phyloP scores from a whole-genome alignment of 2,113 vertebrate species.

The Odontophorus gujanensis region DNA sequence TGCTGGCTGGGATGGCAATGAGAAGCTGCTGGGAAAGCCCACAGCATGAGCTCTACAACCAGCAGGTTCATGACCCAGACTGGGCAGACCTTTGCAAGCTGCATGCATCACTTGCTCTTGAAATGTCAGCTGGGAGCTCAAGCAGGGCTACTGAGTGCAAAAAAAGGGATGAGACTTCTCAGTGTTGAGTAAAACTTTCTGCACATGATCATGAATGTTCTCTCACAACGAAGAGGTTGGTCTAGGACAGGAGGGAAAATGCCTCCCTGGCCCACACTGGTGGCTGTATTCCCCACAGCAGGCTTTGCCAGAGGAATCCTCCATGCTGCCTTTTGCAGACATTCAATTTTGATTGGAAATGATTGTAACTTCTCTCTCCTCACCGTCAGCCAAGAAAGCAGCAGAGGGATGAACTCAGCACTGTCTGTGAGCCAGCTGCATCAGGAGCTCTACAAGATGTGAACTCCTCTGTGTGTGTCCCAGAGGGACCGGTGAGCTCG shows the following conservation, averaged over 20 bases:
- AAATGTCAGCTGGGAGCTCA: not conserved
- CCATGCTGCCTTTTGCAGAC: not conserved
- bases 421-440: not conserved
- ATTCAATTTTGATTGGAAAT: not conserved
- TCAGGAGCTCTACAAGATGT: not conserved
- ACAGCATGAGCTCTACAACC: rapidly evolving
- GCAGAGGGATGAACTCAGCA: not conserved
- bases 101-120: not conserved
- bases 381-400: not conserved
- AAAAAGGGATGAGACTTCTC: not conserved
- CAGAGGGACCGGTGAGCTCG: rapidly evolving
- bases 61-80: rapidly evolving
- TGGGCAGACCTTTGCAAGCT: not conserved
- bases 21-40: not conserved
- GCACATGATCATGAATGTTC: not conserved
- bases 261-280: not conserved
- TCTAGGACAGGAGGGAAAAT: not conserved
- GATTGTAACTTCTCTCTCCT: not conserved
- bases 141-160: not conserved
- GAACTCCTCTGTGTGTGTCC: not conserved
- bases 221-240: not conserved
- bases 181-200: rapidly evolving
- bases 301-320: constrained; percentile 10
- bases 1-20: not conserved
- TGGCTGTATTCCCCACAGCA: rapidly evolving